A percentile compares a stretch with the other conserved stretches of the same genome.
phyloP scores from a whole-genome alignment of 2,888 invertebrate genomes.

The Odontomyia ornata region DNA sequence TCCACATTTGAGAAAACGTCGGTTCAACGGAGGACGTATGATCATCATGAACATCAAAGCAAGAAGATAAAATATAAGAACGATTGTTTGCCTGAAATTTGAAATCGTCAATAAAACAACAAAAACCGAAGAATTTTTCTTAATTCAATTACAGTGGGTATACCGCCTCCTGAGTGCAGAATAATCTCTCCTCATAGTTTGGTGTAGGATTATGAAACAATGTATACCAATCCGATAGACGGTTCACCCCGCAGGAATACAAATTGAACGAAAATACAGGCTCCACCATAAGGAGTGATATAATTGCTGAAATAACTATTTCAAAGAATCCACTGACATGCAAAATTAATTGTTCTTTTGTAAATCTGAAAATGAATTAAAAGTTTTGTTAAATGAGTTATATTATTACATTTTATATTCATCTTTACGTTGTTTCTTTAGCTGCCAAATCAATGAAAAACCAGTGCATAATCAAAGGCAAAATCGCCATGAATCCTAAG shows the following conservation, averaged over 20 bases:
- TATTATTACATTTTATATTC: constrained; percentile 1
- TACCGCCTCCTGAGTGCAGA: constrained; percentile 97
- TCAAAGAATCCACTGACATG: constrained; percentile 87
- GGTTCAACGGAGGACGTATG: constrained; percentile 79
- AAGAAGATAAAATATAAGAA: constrained; percentile 88
- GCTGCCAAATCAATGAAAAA: constrained; percentile 89
- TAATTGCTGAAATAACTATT: constrained; percentile 76
- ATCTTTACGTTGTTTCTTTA: constrained; percentile 72
- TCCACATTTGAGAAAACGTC: constrained; percentile 72
- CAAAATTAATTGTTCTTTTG: constrained; percentile 77
- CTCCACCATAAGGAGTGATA: constrained; percentile 81
- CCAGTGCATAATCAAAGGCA: constrained; percentile 89
- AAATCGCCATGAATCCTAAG: constrained; percentile 92
- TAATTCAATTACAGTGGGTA: constrained; percentile 86
- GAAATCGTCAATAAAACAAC: neutral
- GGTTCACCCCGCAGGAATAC: constrained; percentile 80
- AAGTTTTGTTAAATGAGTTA: neutral
- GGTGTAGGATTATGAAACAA: constrained; percentile 92
- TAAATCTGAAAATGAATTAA: constrained; percentile 66
- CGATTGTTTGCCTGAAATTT: constrained; percentile 84
- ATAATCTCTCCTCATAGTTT: constrained; percentile 85
- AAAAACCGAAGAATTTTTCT: constrained; percentile 28
- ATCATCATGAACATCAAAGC: constrained; percentile 81
- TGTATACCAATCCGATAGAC: constrained; percentile 96
- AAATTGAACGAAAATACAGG: constrained; percentile 82